Percentiles rank a stretch among this genome's conserved stretches.
These are phyloP conservation scores for Neelides sp. DNA, from an alignment of 1,140 invertebrate genomes.

Conservation along the genomic window DNA sequence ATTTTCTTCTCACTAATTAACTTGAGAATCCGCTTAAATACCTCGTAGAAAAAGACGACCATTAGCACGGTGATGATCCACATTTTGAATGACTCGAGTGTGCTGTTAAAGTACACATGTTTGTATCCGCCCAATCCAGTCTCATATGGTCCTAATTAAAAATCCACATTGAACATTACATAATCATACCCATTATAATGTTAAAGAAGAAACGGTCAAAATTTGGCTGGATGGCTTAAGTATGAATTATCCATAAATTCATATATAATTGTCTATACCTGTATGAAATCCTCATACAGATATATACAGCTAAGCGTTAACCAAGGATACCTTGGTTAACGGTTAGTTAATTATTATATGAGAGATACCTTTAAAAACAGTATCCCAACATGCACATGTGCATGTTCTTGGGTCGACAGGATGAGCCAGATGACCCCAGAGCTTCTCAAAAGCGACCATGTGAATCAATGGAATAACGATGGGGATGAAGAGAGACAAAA, in stretches of 20 bases:
- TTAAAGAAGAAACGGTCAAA: too few species aligned
- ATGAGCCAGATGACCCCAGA: constrained; percentile 60
- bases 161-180: too few species aligned
- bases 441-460: constrained; percentile 49
- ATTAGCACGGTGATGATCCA: constrained; percentile 56
- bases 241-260: too few species aligned
- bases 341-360: too few species aligned
- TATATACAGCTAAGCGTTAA: too few species aligned
- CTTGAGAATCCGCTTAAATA: constrained; percentile 48
- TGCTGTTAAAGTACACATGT: constrained; percentile 72
- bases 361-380: constrained; percentile 56
- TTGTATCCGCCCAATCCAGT: constrained; percentile 22
- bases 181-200: too few species aligned
- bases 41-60: constrained; percentile 56
- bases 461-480: constrained; percentile 47
- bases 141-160: constrained; percentile 29
- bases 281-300: too few species aligned
- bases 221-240: too few species aligned
- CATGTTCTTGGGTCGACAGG: constrained; percentile 53
- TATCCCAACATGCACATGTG: constrained; percentile 68
- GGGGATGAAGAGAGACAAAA: too few species aligned
- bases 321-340: too few species aligned
- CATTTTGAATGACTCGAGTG: constrained; percentile 58
- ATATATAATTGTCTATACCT: too few species aligned
- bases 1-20: constrained; percentile 45